Conservation (phyloP, 2,797 vertebrate species). For the Zenarchopterus dispar region DNA sequence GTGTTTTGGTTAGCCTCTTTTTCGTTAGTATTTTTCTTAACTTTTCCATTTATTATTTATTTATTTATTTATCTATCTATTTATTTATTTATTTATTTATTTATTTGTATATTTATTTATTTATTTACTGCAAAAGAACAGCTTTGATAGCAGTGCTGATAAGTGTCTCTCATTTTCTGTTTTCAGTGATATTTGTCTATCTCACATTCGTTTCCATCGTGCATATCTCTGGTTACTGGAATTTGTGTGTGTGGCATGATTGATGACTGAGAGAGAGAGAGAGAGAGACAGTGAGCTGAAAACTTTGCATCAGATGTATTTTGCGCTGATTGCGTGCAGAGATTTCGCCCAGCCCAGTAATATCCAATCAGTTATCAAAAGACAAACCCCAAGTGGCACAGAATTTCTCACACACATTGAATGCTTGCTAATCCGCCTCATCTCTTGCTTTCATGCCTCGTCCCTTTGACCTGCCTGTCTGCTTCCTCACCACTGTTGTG, state of each 20-base stretch:
- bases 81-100: conserved; percentile 39
- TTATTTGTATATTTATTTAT: not conserved
- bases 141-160: conserved; percentile 20
- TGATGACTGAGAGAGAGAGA: conserved; percentile 40
- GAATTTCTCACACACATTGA: conserved; percentile 36
- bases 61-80: conserved; percentile 47
- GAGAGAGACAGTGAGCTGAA: conserved; percentile 18
- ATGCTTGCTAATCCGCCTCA: conserved; percentile 57
- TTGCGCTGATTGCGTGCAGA: conserved; percentile 39
- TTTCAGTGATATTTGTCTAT: conserved; percentile 33
- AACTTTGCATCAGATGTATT: conserved; percentile 36
- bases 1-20: conserved; percentile 26
- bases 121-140: conserved; percentile 6
- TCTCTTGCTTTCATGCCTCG: conserved; percentile 58
- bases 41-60: conserved; percentile 28
- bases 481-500: conserved; percentile 60
- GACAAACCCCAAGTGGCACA: conserved; percentile 44
- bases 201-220: conserved; percentile 27
- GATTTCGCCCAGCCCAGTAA: conserved; percentile 48
- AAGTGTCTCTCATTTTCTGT: conserved; percentile 29
- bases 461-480: conserved; percentile 51
- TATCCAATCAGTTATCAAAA: conserved; percentile 37
- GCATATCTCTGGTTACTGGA: conserved; percentile 39
- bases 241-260: conserved; percentile 39
- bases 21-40: conserved; percentile 11